These are phyloP conservation scores for Eupithecia abbreviata DNA, from an alignment of 2,888 invertebrate species.

Conservation along the genomic window DNA sequence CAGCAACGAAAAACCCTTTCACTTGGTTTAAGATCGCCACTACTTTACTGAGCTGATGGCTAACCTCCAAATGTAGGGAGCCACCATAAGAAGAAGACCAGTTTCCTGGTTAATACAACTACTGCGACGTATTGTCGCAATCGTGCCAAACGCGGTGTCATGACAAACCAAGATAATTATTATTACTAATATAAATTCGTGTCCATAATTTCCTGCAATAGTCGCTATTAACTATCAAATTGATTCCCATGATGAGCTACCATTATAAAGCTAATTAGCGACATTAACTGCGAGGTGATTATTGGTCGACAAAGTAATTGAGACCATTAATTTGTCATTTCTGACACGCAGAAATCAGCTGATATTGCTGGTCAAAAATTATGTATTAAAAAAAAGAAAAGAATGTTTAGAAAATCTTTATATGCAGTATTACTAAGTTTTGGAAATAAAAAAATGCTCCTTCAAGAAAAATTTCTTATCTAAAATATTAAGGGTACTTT, in stretches of 20 bases:
- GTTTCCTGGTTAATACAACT: not conserved
- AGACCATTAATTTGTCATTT: not conserved
- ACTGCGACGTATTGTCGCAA: not conserved
- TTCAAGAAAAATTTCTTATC: no score
- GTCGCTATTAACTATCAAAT: not conserved
- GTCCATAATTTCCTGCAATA: not conserved
- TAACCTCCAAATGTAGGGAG: no score
- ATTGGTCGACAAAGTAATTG: not conserved
- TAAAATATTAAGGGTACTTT: no score
- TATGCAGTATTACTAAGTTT: no score
- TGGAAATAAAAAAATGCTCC: no score
- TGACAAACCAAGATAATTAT: not conserved
- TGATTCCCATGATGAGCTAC: not conserved
- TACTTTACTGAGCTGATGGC: no score
- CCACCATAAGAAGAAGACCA: no score
- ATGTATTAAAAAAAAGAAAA: no score
- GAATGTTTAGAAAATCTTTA: no score
- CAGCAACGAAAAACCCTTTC: no score
- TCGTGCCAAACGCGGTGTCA: not conserved
- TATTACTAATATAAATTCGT: not conserved
- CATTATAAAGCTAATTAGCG: not conserved
- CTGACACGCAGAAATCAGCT: no score
- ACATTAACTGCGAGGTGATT: not conserved
- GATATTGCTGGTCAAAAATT: not conserved
- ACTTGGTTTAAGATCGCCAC: no score